Conservation (phyloP, 2,797 vertebrate species). For the Ceryle rudis region DNA sequence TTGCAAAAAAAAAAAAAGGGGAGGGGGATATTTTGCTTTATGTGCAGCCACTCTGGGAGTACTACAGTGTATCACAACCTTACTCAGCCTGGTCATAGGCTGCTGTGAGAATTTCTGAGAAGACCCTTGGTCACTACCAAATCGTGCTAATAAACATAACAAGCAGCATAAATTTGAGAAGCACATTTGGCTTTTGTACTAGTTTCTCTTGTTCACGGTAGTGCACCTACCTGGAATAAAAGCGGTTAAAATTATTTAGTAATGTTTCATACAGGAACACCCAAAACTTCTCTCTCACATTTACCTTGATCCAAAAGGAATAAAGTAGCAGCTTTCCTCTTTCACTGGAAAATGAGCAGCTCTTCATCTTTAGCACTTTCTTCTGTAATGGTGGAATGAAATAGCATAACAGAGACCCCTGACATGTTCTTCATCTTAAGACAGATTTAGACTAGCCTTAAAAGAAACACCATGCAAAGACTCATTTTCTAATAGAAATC, state of each 20-base stretch:
- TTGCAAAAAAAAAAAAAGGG: not conserved
- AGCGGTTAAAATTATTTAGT: not conserved
- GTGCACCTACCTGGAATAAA: not conserved
- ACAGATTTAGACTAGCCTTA: not conserved
- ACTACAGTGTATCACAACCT: not conserved
- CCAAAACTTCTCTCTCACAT: not conserved
- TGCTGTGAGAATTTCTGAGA: not conserved
- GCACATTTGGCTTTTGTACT: not conserved
- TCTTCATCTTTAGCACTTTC: not conserved
- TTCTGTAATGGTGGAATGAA: conserved; percentile 28
- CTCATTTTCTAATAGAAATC: not conserved
- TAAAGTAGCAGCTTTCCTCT: not conserved
- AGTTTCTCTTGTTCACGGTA: not conserved
- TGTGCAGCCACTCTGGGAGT: not conserved
- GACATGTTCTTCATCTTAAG: not conserved
- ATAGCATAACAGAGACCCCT: not conserved
- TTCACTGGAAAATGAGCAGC: conserved; percentile 11
- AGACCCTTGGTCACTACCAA: not conserved
- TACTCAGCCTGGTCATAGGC: not conserved
- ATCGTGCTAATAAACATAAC: not conserved
- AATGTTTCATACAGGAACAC: not conserved
- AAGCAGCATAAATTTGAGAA: not conserved
- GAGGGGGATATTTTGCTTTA: not conserved
- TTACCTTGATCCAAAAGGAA: not conserved
- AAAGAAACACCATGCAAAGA: not conserved